Evolutionary conservation across 1,140 invertebrate genomes (phyloP).

Genomic region (Sinonovacula constricta): DNA sequence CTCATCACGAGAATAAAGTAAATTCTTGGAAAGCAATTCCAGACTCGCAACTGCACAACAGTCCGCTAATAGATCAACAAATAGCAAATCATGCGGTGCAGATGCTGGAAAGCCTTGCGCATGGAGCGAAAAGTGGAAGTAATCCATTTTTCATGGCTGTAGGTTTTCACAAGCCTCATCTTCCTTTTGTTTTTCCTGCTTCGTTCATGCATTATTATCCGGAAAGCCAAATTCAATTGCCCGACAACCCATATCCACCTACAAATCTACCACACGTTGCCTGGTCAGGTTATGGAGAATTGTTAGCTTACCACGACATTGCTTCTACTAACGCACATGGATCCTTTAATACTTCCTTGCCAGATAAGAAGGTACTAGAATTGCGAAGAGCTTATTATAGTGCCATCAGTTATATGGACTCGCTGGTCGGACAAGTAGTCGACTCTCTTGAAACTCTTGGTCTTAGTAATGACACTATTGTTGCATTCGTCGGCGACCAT

Average conservation of each 20-base stretch:
- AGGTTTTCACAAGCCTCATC: constrained; percentile 60
- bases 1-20: background rate
- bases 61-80: constrained; percentile 2
- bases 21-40: background rate
- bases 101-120: background rate
- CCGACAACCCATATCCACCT: background rate
- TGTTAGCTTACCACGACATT: constrained; percentile 18
- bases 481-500: constrained; percentile 89
- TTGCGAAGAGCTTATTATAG: constrained; percentile 79
- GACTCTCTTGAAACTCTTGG: constrained; percentile 79
- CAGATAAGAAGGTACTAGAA: constrained; percentile 14
- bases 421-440: constrained; percentile 87
- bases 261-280: background rate
- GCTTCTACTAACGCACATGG: constrained; percentile 30
- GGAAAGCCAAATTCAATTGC: background rate
- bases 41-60: background rate
- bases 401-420: constrained; percentile 81
- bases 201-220: constrained; percentile 2
- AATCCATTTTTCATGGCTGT: constrained; percentile 14
- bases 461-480: constrained; percentile 84
- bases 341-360: constrained; percentile 32
- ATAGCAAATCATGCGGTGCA: background rate
- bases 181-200: constrained; percentile 18
- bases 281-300: background rate
- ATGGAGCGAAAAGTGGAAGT: background rate